Percentiles rank a stretch among this genome's conserved stretches.
These are phyloP conservation scores for Tetramorium alpestre DNA, from an alignment of 1,140 invertebrate genomes.

Conservation along the genomic window DNA sequence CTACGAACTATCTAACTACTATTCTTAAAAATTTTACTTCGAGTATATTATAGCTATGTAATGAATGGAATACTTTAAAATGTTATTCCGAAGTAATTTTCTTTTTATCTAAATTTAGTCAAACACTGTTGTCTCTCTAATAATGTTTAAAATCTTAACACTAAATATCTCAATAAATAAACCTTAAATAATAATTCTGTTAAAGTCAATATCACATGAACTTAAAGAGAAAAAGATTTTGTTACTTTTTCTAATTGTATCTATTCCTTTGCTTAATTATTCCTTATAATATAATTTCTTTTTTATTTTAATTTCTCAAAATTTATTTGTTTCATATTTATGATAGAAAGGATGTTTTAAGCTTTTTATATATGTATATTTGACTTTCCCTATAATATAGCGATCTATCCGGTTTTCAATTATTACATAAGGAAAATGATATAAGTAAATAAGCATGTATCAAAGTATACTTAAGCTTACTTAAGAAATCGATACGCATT, in stretches of 20 bases:
- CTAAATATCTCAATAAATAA: background rate
- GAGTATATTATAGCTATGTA: background rate
- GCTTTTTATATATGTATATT: no score
- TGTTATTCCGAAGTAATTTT: background rate
- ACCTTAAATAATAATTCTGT: background rate
- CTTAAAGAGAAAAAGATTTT: slow-evolving; percentile 1
- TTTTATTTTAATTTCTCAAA: background rate
- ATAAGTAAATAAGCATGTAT: slow-evolving; percentile 25
- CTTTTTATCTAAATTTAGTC: background rate
- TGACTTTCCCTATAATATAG: background rate
- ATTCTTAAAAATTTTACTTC: background rate
- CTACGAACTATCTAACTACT: background rate
- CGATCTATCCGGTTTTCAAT: background rate
- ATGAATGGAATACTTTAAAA: background rate
- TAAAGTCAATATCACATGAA: background rate
- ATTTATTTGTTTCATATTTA: background rate
- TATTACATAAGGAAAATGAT: background rate
- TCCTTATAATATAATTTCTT: background rate
- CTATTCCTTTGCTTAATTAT: background rate
- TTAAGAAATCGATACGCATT: slow-evolving; percentile 51
- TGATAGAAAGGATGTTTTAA: background rate
- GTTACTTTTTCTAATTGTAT: background rate
- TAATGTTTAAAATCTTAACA: background rate
- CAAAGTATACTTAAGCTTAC: slow-evolving; percentile 26
- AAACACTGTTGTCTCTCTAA: background rate